phyloP scores from a whole-genome alignment of 2,797 vertebrate genomes.

The Cynodonichthys magdalenae region DNA sequence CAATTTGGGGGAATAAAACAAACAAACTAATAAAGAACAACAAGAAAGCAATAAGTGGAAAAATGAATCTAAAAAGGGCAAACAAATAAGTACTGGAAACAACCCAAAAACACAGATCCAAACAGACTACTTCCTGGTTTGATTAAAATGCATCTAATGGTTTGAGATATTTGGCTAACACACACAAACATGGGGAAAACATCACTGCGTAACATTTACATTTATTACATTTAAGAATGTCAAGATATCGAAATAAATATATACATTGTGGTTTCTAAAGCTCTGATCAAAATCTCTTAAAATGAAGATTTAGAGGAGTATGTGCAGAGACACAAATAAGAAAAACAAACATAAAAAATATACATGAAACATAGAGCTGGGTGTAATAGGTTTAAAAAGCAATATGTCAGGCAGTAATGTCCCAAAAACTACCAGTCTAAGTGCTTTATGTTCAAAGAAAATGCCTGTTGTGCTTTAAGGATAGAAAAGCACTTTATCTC shows the following conservation, averaged over 20 bases:
- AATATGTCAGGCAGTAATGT: conserved; percentile 8
- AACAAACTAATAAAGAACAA: no score
- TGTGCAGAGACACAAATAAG: neutral
- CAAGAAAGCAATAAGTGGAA: no score
- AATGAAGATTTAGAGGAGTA: neutral
- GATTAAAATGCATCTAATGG: no score
- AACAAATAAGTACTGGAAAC: no score
- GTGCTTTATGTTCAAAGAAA: conserved; percentile 40
- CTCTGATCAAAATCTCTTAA: neutral
- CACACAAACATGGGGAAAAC: no score
- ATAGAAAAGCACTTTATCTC: conserved; percentile 42
- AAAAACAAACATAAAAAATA: no score
- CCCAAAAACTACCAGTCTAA: conserved; percentile 10
- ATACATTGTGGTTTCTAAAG: neutral
- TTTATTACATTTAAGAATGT: neutral
- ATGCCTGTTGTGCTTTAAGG: conserved; percentile 28
- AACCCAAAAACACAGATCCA: no score
- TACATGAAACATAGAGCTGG: neutral
- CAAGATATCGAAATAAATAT: neutral
- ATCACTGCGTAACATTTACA: no score
- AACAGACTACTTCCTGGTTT: no score
- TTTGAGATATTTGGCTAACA: no score
- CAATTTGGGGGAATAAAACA: no score
- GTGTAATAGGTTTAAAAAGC: conserved; percentile 6
- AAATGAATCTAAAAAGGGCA: no score